Base-by-base conservation (phyloP, 2,797 vertebrate genomes). In the Oreochromis grahami region DNA sequence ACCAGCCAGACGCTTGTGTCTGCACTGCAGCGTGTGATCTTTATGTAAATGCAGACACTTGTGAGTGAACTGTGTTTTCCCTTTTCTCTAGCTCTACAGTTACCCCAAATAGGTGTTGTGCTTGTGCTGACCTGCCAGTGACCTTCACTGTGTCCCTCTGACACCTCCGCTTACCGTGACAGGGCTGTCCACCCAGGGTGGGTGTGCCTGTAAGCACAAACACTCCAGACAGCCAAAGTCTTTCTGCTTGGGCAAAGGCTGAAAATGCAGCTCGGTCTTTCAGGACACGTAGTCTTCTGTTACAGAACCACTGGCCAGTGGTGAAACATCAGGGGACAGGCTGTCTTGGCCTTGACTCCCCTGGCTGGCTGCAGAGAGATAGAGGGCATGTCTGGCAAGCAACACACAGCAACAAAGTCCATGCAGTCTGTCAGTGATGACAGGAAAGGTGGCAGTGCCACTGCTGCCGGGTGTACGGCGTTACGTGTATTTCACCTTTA, bases 61-160 rank as follows among this genome's bases (percentile, higher is more conserved):
- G 34, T 38, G 43, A 15, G 7, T 77, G 76, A 48, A 52, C 19
- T n/a, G 29, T 52, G 76, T 63, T 56, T 43, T 38, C 51, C 29
- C 7, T 55, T 80, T 72, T 58, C n/a, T 38, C 29, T 19, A 17
- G 9, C 53, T 80, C 5, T 80, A 9, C 80, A 5, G 70, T 80
- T 87, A 78, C 41, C 83, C 50, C 1, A 4, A 78, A 32, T 48
- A 38, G 76, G 51, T 8, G 38, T 60, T 51, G 80, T 48, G 32
- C 29, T 76, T 48, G 79, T 24, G n/a, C 50, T 97, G 97, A 41
- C 96, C 96, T 1, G 96, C 95, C 79, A 92, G 90, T 8, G 96
- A 97, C 90, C 96, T 96, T 11, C 95, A 95, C 41, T 94, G 92
- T 76, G 92, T 79, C 41, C 34, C 4, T 72, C 2, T 76, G 78